phyloP scores from a whole-genome alignment of 2,888 invertebrate genomes.

The Steinernema scapterisci region DNA sequence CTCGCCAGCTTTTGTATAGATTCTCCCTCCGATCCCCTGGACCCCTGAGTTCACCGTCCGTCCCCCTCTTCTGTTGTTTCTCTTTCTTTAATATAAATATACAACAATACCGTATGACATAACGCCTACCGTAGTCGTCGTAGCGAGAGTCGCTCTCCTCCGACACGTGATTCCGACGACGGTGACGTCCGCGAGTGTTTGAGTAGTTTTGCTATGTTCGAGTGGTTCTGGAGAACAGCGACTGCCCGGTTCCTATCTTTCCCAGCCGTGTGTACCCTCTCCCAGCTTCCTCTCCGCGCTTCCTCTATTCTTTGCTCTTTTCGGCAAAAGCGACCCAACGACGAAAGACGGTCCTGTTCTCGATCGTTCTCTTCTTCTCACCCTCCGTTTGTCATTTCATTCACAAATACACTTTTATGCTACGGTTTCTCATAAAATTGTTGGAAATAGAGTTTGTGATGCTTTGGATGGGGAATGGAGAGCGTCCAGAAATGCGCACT shows the following conservation, averaged over 20 bases:
- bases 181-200: constrained; percentile 25
- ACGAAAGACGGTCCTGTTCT: constrained; percentile 33
- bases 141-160: constrained; percentile 15
- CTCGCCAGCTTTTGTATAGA: constrained; percentile 32
- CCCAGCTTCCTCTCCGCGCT: neutral
- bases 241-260: constrained; percentile 17
- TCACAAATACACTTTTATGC: constrained; percentile 21
- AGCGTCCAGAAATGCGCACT: too few species aligned
- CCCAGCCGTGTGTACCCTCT: neutral
- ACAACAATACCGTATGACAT: constrained; percentile 22
- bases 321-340: constrained; percentile 14
- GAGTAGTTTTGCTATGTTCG: constrained; percentile 4
- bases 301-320: constrained; percentile 6
- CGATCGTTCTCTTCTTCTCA: constrained; percentile 9
- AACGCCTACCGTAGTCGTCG: constrained; percentile 12
- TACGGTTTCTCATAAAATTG: constrained; percentile 30
- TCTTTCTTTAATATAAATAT: constrained; percentile 29
- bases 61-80: constrained; percentile 6
- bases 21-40: neutral
- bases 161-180: constrained; percentile 16
- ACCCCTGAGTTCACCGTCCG: neutral
- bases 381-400: constrained; percentile 23
- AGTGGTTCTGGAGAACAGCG: constrained; percentile 27
- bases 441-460: constrained; percentile 22
- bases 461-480: too few species aligned